These are phyloP conservation scores for Toxonevra muliebris DNA, from an alignment of 2,888 invertebrate species.

Conservation along the genomic window DNA sequence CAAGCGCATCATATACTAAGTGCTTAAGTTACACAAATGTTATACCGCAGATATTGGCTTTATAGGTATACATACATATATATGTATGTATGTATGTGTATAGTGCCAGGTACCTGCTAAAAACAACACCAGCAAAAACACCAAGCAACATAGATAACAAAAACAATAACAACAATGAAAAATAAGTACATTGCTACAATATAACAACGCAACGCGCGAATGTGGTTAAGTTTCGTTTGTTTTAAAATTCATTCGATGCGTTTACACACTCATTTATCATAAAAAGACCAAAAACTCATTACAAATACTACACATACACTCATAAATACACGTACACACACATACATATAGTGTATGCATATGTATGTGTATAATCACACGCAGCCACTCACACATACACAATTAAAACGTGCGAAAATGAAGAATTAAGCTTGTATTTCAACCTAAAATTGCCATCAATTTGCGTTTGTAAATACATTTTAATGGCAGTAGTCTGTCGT, in stretches of 20 bases:
- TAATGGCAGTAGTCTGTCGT: not conserved
- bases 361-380: conserved; percentile 1
- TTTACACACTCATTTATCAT: conserved; percentile 21
- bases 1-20: too few species aligned
- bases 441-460: conserved; percentile 29
- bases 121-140: not conserved
- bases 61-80: too few species aligned
- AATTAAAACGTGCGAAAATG: not conserved
- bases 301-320: not conserved
- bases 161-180: not conserved
- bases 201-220: too few species aligned
- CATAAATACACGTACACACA: not conserved
- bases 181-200: not conserved
- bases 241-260: conserved; percentile 12
- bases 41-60: too few species aligned
- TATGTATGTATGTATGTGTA: too few species aligned
- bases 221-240: conserved; percentile 2
- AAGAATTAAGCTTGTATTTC: conserved; percentile 2
- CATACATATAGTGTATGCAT: too few species aligned
- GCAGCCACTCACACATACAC: not conserved
- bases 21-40: too few species aligned
- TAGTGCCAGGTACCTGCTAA: too few species aligned
- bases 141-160: not conserved
- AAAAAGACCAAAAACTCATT: not conserved
- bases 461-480: conserved; percentile 26